Base-by-base conservation (phyloP, 1,140 invertebrate genomes). In the Hylyphantes graminicola region DNA sequence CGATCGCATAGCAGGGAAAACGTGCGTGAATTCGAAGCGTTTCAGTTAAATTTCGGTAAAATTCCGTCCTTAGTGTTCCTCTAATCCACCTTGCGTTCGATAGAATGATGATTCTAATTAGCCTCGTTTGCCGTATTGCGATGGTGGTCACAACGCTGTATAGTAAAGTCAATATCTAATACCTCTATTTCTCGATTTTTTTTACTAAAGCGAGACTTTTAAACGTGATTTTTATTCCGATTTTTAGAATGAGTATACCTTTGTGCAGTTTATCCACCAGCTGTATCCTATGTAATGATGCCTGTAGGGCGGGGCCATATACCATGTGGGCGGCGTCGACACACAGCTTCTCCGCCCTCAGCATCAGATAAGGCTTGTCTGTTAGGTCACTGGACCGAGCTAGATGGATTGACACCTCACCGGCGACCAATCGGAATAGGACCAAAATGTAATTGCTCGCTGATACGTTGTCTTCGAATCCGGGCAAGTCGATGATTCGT, bases 381-480 rank as follows among this genome's bases (percentile, higher is more conserved):
- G 91, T 90, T 61, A 92, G 91, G 77, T 94, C 92, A 86, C 91
- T 92, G 0, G 93, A 93, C 50, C 92, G 90, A 51, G 91, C 92
- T 12, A 94, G 85, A 77, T 91, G 90, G 12, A 92, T 85, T 0
- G 91, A 89, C 35, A 92, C 88, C 91, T 95, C 92, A 89, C 93
- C 94, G 64, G 95, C 91, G 17, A 94, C 92, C 87, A 95, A 93
- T 86, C 95, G 90, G 74, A 94, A 90, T 64, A 95, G 90, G 19
- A 93, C 91, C 82, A 92, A 92, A 67, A 96, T 94, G 77, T 91
- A 92, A 89, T 96, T 96, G 86, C 92, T 93, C 0, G 93, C 93
- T 0, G 95, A 96, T 5, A 95, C 92, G 87, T 95, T 95, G 87
- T 96, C 95, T 88, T 96, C 95, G 86, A 96, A 94, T 10, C 95